Evolutionary conservation across 2,113 vertebrate genomes (phyloP), one percentile per base, ranked within the genome.

Genomic region (Zingel zingel): DNA sequence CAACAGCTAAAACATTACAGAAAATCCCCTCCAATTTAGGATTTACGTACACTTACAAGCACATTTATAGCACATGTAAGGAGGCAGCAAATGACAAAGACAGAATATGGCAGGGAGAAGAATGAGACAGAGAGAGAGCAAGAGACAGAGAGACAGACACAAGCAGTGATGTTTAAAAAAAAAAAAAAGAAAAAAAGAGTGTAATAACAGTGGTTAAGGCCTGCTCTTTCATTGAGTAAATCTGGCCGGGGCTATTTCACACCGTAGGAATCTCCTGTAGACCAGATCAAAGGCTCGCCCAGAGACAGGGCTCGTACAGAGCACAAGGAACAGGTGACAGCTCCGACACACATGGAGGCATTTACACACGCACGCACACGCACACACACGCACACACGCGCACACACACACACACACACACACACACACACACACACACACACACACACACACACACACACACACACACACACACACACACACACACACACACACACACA

Each of bases 141-240:
- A 77, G 59, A 74, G 56, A 74, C 36, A 30, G 58, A 54, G 75
- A 83, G 62, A 79, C 70, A 75, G 68, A 87, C 71, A 83, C 74
- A 86, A 76, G 88, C 71, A 83, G 80, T 74, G 82, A 83, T 89
- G 87, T 86, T 88, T 87, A 36, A 84, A 71, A 66, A 84, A 79
- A 81, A 79, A 79, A 27, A 27, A 27, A 27, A 27, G 2, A 27
- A 27, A 86, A 85, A 71, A 59, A 10, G 66, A 76, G 51, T 82
- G 93, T 96, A 95, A 96, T 92, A 94, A 94, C 87, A 95, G 94
- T 88, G 93, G 83, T 94, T 87, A 87, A 88, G 85, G 79, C 54
- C 72, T 91, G 84, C 92, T 92, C 94, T 92, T 88, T 92, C 92
- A 94, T 94, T 93, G 93, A 91, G 84, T 72, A 92, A 89, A 90